Base-by-base conservation (phyloP, 2,113 vertebrate genomes). In the Xiphophorus maculatus region DNA sequence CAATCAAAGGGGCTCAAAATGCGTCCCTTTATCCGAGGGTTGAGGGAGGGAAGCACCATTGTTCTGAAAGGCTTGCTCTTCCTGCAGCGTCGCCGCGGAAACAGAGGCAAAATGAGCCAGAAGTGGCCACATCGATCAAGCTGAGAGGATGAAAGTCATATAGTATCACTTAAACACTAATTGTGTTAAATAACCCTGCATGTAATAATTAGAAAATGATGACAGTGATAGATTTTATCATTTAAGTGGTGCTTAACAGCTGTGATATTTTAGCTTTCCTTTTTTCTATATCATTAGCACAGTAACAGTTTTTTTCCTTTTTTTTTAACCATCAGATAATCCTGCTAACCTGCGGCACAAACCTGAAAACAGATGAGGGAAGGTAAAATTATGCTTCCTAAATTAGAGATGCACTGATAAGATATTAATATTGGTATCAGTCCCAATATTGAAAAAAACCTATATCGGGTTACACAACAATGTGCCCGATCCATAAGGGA, bases 1-100 rank as follows among this genome's bases (percentile, higher is more conserved):
- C 60, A 93, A 93, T 93, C 89, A 94, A 93, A 94, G 85, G 63
- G 74, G 78, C 86, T 91, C 82, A 87, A 85, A 37, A 89, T 66
- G 84, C 78, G 83, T 88, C 82, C 82, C 80, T 73, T 74, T 91
- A 84, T 88, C 35, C 79, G 51, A 48, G 63, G 83, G 71, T 81
- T 5, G 11, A 72, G 17, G 83, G 67, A 71, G 51, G 75, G 42
- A 64, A 51, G 11, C 54, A 79, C 79, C 73, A 83, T 89, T 89
- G 84, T 90, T 83, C 70, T 63, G 63, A 73, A 63, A 80, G 74
- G 72, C 67, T 37, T 0, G 40, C 32, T 77, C 74, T 80, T 58
- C 51, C 62, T 67, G 71, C 33, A 1, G 35, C 63, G 14, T 35
- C 29, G 8, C 42, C 19, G n/a, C 1, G 35, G 33, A 54, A 71